Conservation (phyloP, 1,140 invertebrate genomes). For the Riptortus pedestris region DNA sequence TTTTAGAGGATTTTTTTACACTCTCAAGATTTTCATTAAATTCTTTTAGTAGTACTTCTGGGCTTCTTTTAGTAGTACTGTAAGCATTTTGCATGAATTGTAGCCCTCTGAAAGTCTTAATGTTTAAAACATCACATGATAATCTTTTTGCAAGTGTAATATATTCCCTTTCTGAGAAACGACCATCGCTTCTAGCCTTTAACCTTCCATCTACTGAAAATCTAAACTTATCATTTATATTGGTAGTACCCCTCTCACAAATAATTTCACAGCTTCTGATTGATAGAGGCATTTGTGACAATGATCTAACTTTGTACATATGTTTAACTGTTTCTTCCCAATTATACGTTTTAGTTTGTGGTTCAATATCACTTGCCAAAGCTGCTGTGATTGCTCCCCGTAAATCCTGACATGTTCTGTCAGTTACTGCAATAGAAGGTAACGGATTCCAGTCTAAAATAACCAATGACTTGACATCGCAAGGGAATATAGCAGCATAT, state of each 20-base stretch:
- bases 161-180: slow-evolving; percentile 27
- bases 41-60: too few relatives aligned
- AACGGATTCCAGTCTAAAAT: slow-evolving; percentile 49
- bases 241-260: slow-evolving; percentile 55
- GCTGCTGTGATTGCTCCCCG: neutral
- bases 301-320: neutral
- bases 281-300: slow-evolving; percentile 10
- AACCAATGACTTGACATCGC: slow-evolving; percentile 53
- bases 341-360: neutral
- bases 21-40: too few relatives aligned
- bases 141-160: slow-evolving; percentile 30
- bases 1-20: neutral
- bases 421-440: too few relatives aligned
- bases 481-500: slow-evolving; percentile 63
- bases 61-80: too few relatives aligned
- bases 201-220: slow-evolving; percentile 58
- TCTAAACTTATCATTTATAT: slow-evolving; percentile 40
- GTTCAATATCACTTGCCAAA: neutral
- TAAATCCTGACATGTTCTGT: neutral
- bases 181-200: slow-evolving; percentile 37
- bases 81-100: too few relatives aligned
- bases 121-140: slow-evolving; percentile 19
- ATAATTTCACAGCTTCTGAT: slow-evolving; percentile 50
- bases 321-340: neutral
- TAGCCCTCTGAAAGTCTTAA: slow-evolving; percentile 23